A percentile compares a stretch with the other conserved stretches of the same genome.
Evolutionary conservation across 2,113 vertebrate genomes (phyloP).

Genomic region (Clupea harengus): DNA sequence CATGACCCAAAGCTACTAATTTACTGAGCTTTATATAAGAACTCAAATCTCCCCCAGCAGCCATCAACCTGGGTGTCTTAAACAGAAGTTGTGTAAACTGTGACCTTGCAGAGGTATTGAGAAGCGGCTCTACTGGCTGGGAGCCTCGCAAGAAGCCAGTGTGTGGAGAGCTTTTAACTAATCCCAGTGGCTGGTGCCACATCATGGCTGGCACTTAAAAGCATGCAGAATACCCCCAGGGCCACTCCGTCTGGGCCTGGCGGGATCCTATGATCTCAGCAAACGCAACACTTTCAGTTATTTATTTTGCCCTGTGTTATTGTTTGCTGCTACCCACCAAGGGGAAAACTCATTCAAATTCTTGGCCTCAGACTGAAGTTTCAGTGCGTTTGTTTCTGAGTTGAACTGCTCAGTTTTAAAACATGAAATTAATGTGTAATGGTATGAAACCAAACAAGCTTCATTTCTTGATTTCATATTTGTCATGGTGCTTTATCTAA

Average conservation of each 20-base stretch:
- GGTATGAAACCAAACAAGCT: not conserved
- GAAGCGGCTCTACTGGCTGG: not conserved
- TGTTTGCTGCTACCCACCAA: not conserved
- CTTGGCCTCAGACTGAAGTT: not conserved
- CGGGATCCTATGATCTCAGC: conserved; percentile 15
- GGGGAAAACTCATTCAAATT: not conserved
- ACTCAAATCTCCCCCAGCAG: not conserved
- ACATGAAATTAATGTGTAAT: not conserved
- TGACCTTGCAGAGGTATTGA: conserved; percentile 21
- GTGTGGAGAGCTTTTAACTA: conserved; percentile 24
- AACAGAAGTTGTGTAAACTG: not conserved
- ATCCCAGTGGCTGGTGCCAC: conserved; percentile 18
- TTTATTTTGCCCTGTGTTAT: not conserved
- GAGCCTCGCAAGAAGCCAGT: not conserved
- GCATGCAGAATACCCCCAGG: conserved; percentile 19
- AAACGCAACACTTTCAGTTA: not conserved
- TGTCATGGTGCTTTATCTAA: not conserved
- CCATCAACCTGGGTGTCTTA: not conserved
- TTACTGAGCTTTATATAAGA: not conserved
- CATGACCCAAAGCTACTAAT: not conserved
- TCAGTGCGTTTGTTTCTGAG: not conserved
- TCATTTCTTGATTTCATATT: not conserved
- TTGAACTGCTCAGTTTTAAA: not conserved
- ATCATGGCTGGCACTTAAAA: conserved; percentile 21
- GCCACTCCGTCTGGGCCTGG: not conserved